Conservation (phyloP, 1,140 invertebrate species). For the Globodera ellingtonae region DNA sequence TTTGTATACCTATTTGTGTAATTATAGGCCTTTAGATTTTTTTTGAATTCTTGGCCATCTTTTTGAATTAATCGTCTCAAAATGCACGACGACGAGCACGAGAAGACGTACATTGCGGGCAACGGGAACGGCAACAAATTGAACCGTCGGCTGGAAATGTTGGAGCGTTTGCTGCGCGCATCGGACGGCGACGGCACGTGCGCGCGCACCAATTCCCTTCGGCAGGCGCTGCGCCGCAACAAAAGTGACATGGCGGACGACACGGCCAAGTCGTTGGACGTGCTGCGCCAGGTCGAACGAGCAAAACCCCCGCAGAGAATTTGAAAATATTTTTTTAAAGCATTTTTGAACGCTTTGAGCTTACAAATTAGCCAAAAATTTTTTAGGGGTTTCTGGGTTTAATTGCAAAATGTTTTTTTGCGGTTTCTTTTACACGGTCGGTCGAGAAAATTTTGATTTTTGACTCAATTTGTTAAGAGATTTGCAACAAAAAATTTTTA, state of each 20-base stretch:
- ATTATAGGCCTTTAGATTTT: too few relatives aligned
- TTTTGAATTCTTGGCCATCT: too few relatives aligned
- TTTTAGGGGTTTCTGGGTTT: too few relatives aligned
- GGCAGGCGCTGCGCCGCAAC: slow-evolving; percentile 53
- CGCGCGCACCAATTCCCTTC: slow-evolving; percentile 55
- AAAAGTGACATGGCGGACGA: slow-evolving; percentile 58
- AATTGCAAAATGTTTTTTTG: too few relatives aligned
- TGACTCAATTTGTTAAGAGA: too few relatives aligned
- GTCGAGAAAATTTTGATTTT: slow-evolving; percentile 5
- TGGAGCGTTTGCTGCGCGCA: slow-evolving; percentile 49
- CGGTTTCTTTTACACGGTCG: too few relatives aligned
- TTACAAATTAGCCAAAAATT: too few relatives aligned
- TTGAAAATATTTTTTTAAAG: too few relatives aligned
- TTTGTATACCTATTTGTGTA: too few relatives aligned
- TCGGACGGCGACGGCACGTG: slow-evolving; percentile 54
- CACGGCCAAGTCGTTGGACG: slow-evolving; percentile 47
- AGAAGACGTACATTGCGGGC: slow-evolving; percentile 29
- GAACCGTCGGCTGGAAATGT: slow-evolving; percentile 54
- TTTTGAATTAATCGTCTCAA: neutral
- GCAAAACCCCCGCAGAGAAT: too few relatives aligned
- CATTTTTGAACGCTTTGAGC: too few relatives aligned
- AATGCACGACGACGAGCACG: slow-evolving; percentile 1
- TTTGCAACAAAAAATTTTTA: too few relatives aligned
- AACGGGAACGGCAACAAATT: slow-evolving; percentile 57
- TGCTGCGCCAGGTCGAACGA: slow-evolving; percentile 44